Evolutionary conservation across 2,888 invertebrate genomes (phyloP).

Genomic region (Caenorhabditis sp.): DNA sequence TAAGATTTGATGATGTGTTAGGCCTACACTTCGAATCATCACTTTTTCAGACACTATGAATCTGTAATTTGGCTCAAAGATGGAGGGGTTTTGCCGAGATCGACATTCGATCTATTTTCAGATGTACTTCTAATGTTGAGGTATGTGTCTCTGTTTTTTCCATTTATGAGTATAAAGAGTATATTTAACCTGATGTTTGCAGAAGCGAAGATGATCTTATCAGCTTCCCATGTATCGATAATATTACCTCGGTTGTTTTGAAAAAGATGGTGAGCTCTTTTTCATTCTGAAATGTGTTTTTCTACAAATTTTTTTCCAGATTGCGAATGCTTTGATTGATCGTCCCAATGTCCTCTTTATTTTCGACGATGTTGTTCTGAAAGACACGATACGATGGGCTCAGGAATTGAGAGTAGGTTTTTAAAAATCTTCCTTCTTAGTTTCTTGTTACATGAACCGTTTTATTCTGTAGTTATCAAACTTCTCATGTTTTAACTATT

Average conservation of each 20-base stretch:
- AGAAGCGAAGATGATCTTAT: slow-evolving; percentile 38
- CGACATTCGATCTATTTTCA: slow-evolving; percentile 32
- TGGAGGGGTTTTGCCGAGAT: slow-evolving; percentile 11
- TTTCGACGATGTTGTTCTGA: slow-evolving; percentile 47
- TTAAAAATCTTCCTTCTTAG: too few species aligned
- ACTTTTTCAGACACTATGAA: slow-evolving; percentile 15
- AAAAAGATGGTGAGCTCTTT: slow-evolving; percentile 43
- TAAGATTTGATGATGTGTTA: too few species aligned
- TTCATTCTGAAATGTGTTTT: too few species aligned
- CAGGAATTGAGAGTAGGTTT: slow-evolving; percentile 28
- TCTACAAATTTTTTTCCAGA: slow-evolving; percentile 16
- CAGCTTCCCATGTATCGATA: slow-evolving; percentile 33
- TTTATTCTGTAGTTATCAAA: too few species aligned
- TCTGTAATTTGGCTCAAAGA: slow-evolving; percentile 36
- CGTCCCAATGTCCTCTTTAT: slow-evolving; percentile 43
- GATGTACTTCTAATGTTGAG: slow-evolving; percentile 46
- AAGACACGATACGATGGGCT: slow-evolving; percentile 44
- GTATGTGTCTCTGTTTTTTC: slow-evolving; percentile 24
- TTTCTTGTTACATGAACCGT: too few species aligned
- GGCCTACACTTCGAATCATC: not conserved
- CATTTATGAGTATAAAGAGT: not conserved
- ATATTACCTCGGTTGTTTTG: slow-evolving; percentile 31
- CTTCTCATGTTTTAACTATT: too few species aligned
- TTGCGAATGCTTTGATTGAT: slow-evolving; percentile 45
- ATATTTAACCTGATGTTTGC: slow-evolving; percentile 5